Conservation (phyloP, 2,797 vertebrate species). For the Synanceia verrucosa region DNA sequence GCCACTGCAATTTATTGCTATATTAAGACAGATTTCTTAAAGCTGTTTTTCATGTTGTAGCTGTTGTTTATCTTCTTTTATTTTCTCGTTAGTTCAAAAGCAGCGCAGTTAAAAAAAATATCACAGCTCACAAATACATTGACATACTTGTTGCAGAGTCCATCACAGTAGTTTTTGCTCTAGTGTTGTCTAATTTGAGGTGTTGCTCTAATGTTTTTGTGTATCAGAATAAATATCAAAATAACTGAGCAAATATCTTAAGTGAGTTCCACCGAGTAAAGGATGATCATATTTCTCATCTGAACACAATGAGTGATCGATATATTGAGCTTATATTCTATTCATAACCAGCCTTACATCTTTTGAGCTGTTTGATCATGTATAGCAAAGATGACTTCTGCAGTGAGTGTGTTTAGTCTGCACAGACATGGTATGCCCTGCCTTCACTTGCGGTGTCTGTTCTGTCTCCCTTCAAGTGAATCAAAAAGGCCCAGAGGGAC, state of each 20-base stretch:
- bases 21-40: slow-evolving; percentile 65
- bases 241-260: not conserved
- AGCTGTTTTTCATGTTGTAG: slow-evolving; percentile 47
- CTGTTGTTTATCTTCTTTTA: slow-evolving; percentile 32
- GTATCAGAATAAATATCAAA: not conserved
- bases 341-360: slow-evolving; percentile 36
- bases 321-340: slow-evolving; percentile 26
- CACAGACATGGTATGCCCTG: slow-evolving; percentile 53
- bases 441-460: slow-evolving; percentile 64
- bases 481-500: slow-evolving; percentile 74
- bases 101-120: not conserved
- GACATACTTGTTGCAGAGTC: slow-evolving; percentile 23
- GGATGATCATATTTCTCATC: slow-evolving; percentile 9
- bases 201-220: slow-evolving; percentile 9
- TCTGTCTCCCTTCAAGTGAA: slow-evolving; percentile 77
- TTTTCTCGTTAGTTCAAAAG: slow-evolving; percentile 38
- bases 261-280: not conserved
- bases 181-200: no score
- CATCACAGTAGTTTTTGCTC: slow-evolving; percentile 31
- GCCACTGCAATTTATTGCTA: slow-evolving; percentile 55
- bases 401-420: slow-evolving; percentile 61
- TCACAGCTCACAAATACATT: slow-evolving; percentile 41
- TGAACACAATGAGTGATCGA: slow-evolving; percentile 19
- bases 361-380: slow-evolving; percentile 63
- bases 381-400: slow-evolving; percentile 65